Conservation (phyloP, 2,113 vertebrate species). For the Phalacrocorax pelagicus region DNA sequence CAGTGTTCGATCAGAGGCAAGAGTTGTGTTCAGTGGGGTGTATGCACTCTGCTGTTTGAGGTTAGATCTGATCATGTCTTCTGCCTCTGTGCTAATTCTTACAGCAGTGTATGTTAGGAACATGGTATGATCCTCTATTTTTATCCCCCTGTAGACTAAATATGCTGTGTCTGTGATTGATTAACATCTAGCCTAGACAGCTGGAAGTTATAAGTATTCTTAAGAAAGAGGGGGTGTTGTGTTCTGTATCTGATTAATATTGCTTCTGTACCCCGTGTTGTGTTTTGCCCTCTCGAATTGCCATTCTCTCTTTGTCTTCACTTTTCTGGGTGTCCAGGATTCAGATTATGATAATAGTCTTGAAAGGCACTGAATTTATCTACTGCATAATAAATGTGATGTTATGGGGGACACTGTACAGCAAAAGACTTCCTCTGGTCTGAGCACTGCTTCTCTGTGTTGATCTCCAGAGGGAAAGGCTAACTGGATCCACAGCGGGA, state of each 20-base stretch:
- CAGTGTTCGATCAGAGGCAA: not conserved
- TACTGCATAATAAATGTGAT: not conserved
- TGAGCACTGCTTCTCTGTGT: not conserved
- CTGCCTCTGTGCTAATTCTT: not conserved
- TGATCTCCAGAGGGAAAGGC: not conserved
- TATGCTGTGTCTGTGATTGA: not conserved
- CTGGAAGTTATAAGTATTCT: not conserved
- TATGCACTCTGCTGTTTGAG: accelerated
- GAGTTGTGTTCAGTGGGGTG: accelerated
- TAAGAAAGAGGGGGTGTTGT: not conserved
- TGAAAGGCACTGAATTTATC: not conserved
- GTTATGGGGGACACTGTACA: not conserved
- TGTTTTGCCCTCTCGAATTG: not conserved
- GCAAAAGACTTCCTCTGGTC: not conserved
- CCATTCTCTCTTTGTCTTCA: not conserved
- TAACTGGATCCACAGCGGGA: not conserved
- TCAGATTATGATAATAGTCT: not conserved
- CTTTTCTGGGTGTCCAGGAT: not conserved
- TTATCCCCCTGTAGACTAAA: not conserved
- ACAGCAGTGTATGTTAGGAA: not conserved
- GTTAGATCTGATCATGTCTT: not conserved
- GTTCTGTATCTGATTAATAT: not conserved
- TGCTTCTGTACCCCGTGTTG: not conserved
- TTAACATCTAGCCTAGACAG: not conserved
- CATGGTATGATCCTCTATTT: not conserved